Evolutionary conservation across 2,888 invertebrate genomes (phyloP).

Genomic region (Diabrotica balteata): DNA sequence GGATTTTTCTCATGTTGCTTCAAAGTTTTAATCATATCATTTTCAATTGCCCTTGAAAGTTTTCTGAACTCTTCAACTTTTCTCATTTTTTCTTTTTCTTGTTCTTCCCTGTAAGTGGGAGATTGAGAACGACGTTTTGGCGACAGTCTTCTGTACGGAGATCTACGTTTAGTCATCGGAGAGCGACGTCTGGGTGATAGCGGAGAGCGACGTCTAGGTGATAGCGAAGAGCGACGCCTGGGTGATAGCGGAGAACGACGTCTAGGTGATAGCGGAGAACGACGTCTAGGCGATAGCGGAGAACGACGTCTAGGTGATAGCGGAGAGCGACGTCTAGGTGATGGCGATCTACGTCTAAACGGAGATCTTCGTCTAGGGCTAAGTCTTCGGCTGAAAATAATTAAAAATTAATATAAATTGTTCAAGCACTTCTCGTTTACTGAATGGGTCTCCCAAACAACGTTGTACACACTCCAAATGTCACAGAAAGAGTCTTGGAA

Average conservation of each 20-base stretch:
- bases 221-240: constrained; percentile 7
- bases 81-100: constrained; percentile 51
- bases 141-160: constrained; percentile 24
- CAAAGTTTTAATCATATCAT: constrained; percentile 69
- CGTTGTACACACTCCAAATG: too few species aligned
- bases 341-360: constrained; percentile 26
- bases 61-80: constrained; percentile 65
- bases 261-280: constrained; percentile 22
- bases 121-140: constrained; percentile 12
- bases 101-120: constrained; percentile 31
- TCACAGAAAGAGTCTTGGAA: too few species aligned
- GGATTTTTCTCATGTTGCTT: constrained; percentile 84
- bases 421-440: too few species aligned
- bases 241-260: background rate
- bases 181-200: constrained; percentile 8
- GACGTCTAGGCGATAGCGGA: background rate
- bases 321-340: constrained; percentile 30
- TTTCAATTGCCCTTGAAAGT: constrained; percentile 63
- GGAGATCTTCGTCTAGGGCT: constrained; percentile 2
- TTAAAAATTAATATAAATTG: too few species aligned
- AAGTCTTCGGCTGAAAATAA: too few species aligned
- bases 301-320: background rate
- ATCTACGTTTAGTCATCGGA: constrained; percentile 8
- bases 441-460: too few species aligned
- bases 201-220: constrained; percentile 11